Base-by-base conservation (phyloP, 1,140 invertebrate genomes). In the Bradysia coprophila region DNA sequence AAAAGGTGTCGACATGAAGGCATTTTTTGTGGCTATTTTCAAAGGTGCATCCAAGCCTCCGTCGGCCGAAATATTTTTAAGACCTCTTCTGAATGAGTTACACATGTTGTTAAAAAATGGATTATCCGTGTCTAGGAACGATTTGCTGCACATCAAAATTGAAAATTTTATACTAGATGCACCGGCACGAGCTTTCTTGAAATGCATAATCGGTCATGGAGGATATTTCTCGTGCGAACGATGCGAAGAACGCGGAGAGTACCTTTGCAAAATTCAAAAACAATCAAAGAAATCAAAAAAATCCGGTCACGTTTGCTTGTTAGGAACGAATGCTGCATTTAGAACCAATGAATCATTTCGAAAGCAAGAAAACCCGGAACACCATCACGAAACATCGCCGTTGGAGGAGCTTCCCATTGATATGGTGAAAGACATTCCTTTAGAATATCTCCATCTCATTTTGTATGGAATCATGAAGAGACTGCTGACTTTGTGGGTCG, bases 381-480 rank as follows among this genome's bases (percentile, higher is more conserved):
- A 42, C 20, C 40, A 47, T 19, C 15, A 18, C 21, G 4, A 20
- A 8, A 20, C 6, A 18, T 18, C n/a, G 18, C 6, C 6, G 21
- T 38, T 38, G 21, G 33, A 33, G 20, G 10, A 21, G 13, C n/a
- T 42, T 11, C 15, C 16, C 15, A 37, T 48, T 42, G 38, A 40
- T 28, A 19, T 48, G 22, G 33, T 48, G n/a, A 21, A n/a, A 20
- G 11, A 33, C 33, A 45, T 50, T 43, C 46, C 45, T 11, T 20
- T 46, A 6, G 48, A 49, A 23, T 46, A 45, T 33, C 42, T 49
- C 42, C 48, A 47, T 43, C 11, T 16, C 37, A 16, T 45, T 6
- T 45, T 28, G 23, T 24, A 45, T 13, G 49, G 49, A 20, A 38
- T 45, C 10, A 38, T 45, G 16, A 31, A 22, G 37, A 47, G 45